phyloP scores from a whole-genome alignment of 35 echinoderm and acorn worm species.

The Holothuria glaberrima region DNA sequence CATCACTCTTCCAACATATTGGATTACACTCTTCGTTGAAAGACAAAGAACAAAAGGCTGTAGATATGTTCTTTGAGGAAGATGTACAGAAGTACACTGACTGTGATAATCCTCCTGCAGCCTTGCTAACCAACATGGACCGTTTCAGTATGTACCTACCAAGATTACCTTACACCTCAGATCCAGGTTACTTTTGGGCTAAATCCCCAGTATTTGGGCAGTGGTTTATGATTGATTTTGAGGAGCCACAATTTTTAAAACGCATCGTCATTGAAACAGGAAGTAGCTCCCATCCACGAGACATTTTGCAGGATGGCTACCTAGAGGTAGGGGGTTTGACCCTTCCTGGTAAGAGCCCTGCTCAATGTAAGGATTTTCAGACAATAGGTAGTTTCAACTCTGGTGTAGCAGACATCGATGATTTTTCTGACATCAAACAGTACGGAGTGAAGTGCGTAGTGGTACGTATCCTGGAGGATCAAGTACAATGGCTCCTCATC shows the following conservation, averaged over 20 bases:
- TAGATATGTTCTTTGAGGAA: constrained; percentile 84
- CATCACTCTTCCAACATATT: constrained; percentile 91
- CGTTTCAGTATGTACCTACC: constrained; percentile 94
- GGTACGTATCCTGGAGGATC: constrained; percentile 61
- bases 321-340: constrained; percentile 66
- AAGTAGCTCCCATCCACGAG: constrained; percentile 74
- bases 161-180: constrained; percentile 75
- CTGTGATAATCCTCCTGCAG: constrained; percentile 82
- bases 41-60: constrained; percentile 73
- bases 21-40: constrained; percentile 78
- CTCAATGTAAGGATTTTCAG: constrained; percentile 69
- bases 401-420: constrained; percentile 67
- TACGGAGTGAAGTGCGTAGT: constrained; percentile 69
- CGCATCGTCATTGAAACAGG: constrained; percentile 80
- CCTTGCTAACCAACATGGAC: constrained; percentile 81
- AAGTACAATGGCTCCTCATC: constrained; percentile 78
- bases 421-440: constrained; percentile 49
- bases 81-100: constrained; percentile 39
- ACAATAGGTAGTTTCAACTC: constrained; percentile 67
- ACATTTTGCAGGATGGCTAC: constrained; percentile 62
- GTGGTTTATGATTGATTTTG: constrained; percentile 73
- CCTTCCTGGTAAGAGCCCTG: neutral
- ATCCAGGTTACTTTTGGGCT: constrained; percentile 97
- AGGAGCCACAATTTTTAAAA: constrained; percentile 56
- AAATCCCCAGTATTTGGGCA: constrained; percentile 67